Evolutionary conservation across 2,113 vertebrate species (phyloP).

Genomic region (Centropus bengalensis): DNA sequence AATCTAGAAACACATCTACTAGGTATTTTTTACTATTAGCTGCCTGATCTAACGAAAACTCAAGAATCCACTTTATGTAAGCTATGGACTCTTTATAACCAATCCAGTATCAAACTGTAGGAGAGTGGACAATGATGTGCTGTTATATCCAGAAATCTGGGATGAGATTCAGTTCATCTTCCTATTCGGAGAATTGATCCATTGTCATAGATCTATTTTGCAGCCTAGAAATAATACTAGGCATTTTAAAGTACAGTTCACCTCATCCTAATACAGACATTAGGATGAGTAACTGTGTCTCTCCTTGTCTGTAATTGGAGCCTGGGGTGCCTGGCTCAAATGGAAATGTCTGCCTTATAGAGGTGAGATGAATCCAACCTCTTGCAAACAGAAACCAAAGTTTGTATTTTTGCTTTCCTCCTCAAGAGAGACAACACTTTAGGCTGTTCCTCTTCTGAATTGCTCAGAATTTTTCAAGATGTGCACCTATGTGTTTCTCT

Average conservation of each 20-base stretch:
- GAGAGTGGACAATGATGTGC: background rate
- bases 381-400: background rate
- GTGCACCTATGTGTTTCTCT: background rate
- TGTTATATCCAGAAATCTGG: background rate
- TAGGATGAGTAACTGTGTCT: slow-evolving; percentile 8
- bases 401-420: background rate
- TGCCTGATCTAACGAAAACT: background rate
- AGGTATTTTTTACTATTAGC: background rate
- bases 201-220: slow-evolving; percentile 14
- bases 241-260: slow-evolving; percentile 21
- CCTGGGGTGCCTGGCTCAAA: background rate
- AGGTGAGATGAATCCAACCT: background rate
- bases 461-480: background rate
- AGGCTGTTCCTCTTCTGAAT: background rate
- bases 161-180: background rate
- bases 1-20: background rate
- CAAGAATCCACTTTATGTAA: background rate
- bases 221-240: slow-evolving; percentile 14
- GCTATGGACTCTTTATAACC: background rate
- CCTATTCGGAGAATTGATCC: background rate
- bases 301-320: slow-evolving; percentile 22
- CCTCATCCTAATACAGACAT: slow-evolving; percentile 7
- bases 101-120: background rate
- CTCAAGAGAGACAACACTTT: background rate
- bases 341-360: background rate